Evolutionary conservation across 2,888 invertebrate genomes (phyloP), one percentile per base, ranked within the genome.

Genomic region (Parnassius smintheus): DNA sequence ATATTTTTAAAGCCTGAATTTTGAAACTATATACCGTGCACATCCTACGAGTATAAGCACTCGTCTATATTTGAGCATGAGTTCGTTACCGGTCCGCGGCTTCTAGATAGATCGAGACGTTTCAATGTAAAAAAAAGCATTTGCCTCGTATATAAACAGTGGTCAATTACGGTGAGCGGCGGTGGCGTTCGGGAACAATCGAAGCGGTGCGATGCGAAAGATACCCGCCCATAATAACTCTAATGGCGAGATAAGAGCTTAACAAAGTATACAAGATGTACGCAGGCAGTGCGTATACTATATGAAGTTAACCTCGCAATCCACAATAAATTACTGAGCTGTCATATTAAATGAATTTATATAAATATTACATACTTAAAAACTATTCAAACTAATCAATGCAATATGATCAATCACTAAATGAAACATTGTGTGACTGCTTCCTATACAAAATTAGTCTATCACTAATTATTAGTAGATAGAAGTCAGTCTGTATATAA

Each of bases 181-280:
- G 81, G 82, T 87, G 84, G 84, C 82, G 83, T 83, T 87, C 85
- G 81, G 88, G 86, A 90, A 91, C 91, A 91, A 90, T 90, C 89
- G 91, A 87, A 86, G 88, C 88, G 88, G 86, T 86, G 88, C 88
- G 89, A 91, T 89, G 85, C 81, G 80, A 83, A 84, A 88, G 89
- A 91, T 91, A 91, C 85, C 81, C 76, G 82, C 76, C 88, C 75
- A 83, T 90, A 91, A 91, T 91, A 90, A 90, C 89, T 91, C 89
- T 89, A 91, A 90, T 89, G 88, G 87, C 84, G 82, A 89, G 91
- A 90, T 90, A 91, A 90, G 88, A 77, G 86, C 88, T 79, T 81
- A 76, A 82, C 76, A 74, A 77, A 84, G 65, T 67, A 69, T 74
- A 71, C 73, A 79, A 77, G 41, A 35, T 42, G 42, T 46, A 46